Evolutionary conservation across 2,797 vertebrate species (phyloP), one percentile per base, ranked within the genome.

Genomic region (Typhlichthys subterraneus): DNA sequence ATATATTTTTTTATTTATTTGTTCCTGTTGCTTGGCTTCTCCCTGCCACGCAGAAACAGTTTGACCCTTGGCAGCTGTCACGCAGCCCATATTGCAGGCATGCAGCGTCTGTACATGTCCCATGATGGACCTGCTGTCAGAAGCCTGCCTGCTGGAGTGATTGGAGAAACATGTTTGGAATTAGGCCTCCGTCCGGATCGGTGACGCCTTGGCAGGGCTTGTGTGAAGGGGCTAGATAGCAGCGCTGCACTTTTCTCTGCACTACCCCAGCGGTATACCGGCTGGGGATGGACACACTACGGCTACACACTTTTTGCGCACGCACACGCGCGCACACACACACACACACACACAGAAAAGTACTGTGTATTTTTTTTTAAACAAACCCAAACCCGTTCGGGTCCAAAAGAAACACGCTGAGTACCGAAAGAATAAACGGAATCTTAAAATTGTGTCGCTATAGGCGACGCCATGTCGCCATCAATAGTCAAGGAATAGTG

Each of bases 101-200:
- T 81, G 73, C 53, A 72, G 75, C 23, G 80, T 64, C 66, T 42
- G 65, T 62, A 61, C 4, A 42, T 76, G 67, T 80, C 71, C 63
- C 72, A 72, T 54, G 74, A 75, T 70, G 74, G 80, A 23, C 59
- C 74, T 53, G 53, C 81, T 81, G 76, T 88, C 80, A 77, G 75
- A 72, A 61, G 59, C 68, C 71, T 38, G 76, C 68, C 71, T 50
- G 69, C 53, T 67, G 55, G 72, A 85, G 59, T 85, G 80, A 91
- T 87, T 83, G 77, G 72, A 90, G 90, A 87, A 88, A 77, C 84
- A 81, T 88, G 83, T 76, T 82, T 69, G 56, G 83, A 74, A 90
- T 90, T 85, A 83, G 72, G 54, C 50, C 75, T 72, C 52, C 73
- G 53, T 79, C 77, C 63, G 72, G 57, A 33, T 72, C 64, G 55